Percentiles rank a stretch among this genome's conserved stretches.
These are phyloP conservation scores for Porites lutea DNA, from an alignment of 64 coral and sea anemone species.

Conservation along the genomic window DNA sequence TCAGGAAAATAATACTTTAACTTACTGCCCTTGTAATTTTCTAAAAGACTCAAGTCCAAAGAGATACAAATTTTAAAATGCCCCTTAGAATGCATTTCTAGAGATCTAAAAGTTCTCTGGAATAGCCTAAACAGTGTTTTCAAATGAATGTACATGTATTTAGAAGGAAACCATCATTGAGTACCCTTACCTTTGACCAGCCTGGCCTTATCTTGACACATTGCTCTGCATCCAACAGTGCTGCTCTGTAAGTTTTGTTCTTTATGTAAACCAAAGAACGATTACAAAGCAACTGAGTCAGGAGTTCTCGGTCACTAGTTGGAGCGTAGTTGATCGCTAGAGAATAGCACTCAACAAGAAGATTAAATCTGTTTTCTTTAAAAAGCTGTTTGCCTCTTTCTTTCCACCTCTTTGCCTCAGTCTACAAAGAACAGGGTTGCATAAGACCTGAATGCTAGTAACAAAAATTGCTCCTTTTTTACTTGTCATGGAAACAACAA, in stretches of 20 bases:
- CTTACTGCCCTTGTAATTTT: no score
- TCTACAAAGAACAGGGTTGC: not conserved
- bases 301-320: constrained; percentile 26
- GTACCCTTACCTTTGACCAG: constrained; percentile 49
- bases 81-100: no score
- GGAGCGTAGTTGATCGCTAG: constrained; percentile 65
- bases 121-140: no score
- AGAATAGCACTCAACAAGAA: constrained; percentile 61
- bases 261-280: constrained; percentile 47
- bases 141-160: no score
- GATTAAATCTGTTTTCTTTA: constrained; percentile 11
- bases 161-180: no score
- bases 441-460: no score
- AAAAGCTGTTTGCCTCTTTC: constrained; percentile 63
- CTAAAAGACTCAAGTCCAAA: no score
- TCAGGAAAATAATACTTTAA: no score
- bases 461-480: no score
- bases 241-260: constrained; percentile 10
- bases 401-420: constrained; percentile 58
- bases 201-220: constrained; percentile 34
- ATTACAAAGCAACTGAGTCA: constrained; percentile 57
- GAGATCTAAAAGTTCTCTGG: no score
- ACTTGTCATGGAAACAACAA: no score
- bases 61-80: no score
- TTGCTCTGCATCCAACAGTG: constrained; percentile 48